Base-by-base conservation (phyloP, 2,113 vertebrate genomes). In the Corythoichthys intestinalis region DNA sequence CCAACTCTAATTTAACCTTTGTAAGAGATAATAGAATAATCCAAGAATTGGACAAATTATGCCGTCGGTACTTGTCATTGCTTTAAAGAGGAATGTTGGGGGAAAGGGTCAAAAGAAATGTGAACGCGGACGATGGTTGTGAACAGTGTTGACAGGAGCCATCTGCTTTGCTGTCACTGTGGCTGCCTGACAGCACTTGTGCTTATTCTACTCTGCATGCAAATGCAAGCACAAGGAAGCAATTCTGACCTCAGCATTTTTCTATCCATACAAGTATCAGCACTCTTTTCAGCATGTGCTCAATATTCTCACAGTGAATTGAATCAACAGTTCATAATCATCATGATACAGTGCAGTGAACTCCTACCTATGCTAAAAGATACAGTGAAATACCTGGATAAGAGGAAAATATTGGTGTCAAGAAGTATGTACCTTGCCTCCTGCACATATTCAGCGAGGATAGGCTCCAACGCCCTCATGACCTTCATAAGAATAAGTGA, bases 121-220 rank as follows among this genome's bases (percentile, higher is more conserved):
- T 71, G 53, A 71, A 28, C 7, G 8, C 34, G 12, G 28, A 46
- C 44, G 63, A 68, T 61, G 52, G 57, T 68, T 61, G 48, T 28
- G 34, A 72, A 39, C 66, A 62, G 47, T 28, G 58, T 34, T 85
- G 79, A 71, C 78, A 79, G 78, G 67, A 74, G 69, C 86, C 83
- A 87, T 87, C 85, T 89, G 86, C 57, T 52, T 78, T 12, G 2
- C 11, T 15, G 72, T 65, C 73, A 57, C 53, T 62, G 70, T 70
- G 78, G 66, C 58, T 71, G 68, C 75, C 52, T 80, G 81, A 86
- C 74, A 72, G 71, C 69, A 41, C 38, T 67, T 52, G 65, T 77
- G 48, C 53, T 54, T 54, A 7, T 65, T 76, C 65, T 63, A 72
- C 65, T 56, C 66, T 72, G 64, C 59, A 80, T 9, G 74, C 74